Conservation (phyloP, 2,888 invertebrate genomes). For the Desoria tigrina region DNA sequence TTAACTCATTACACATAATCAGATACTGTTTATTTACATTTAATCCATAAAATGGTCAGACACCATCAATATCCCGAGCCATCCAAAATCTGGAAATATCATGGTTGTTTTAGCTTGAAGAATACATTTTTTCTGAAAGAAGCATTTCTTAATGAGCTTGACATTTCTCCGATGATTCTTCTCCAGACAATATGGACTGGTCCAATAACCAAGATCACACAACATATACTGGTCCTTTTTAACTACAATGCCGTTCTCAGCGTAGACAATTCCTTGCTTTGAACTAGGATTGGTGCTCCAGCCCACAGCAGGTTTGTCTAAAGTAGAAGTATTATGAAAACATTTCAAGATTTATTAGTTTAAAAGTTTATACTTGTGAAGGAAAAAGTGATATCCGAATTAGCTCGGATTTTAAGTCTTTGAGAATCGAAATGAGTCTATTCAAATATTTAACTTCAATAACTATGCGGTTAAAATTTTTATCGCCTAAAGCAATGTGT, state of each 20-base stretch:
- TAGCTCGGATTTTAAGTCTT: not conserved
- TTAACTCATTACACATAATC: no score
- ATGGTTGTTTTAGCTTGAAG: not conserved
- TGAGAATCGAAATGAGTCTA: not conserved
- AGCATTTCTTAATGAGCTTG: not conserved
- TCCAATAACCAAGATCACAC: conserved; percentile 1
- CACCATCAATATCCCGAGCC: not conserved
- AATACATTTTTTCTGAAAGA: not conserved
- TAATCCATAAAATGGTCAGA: not conserved
- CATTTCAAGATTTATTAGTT: no score
- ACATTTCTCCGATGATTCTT: not conserved
- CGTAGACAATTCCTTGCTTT: not conserved
- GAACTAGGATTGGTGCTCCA: not conserved
- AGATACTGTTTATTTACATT: no score
- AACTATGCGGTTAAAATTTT: not conserved
- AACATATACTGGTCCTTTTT: not conserved
- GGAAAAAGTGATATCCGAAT: no score
- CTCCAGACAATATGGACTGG: not conserved
- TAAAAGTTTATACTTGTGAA: no score
- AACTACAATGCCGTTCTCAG: not conserved
- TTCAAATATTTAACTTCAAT: not conserved
- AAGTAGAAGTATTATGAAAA: no score
- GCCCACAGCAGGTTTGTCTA: no score
- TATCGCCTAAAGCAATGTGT: not conserved
- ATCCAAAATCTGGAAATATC: not conserved